Evolutionary conservation across 2,113 vertebrate species (phyloP), one percentile per base, ranked within the genome.

Genomic region (Lepisosteus osseus): DNA sequence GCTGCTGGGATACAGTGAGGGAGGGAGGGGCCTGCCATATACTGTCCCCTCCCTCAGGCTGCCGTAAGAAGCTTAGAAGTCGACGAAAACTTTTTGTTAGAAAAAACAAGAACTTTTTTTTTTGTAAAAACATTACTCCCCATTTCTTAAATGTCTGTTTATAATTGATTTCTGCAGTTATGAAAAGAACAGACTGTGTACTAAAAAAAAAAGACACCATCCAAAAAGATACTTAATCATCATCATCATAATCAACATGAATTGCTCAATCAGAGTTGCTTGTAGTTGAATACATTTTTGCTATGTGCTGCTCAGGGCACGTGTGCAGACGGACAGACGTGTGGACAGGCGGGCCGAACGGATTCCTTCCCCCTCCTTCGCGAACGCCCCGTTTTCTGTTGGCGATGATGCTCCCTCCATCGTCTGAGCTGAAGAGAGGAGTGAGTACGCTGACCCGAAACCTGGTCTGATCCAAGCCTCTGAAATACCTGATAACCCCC

Each of bases 241-340:
- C 61, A 84, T 78, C 76, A 79, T 72, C 79, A 79, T 81, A 65
- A 81, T 80, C 73, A 79, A 76, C 77, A 88, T 6, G 1, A 51
- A 71, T 62, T 74, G 78, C 62, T 80, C 68, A 66, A 89, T 80
- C 78, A 81, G 81, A 81, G 78, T 83, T 80, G 77, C 74, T 74
- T 79, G 79, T 82, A 78, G 82, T 70, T 81, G 77, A 82, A 73
- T 84, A 78, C 71, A 79, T 85, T 61, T 29, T 79, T 74, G 83
- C 87, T 86, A 6, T 51, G 79, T 66, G 79, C 76, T 86, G 87
- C 88, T 89, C 87, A 80, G 81, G 74, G 17, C 13, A 73, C 79
- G 68, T 77, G 71, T 73, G 79, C 51, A 44, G 80, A 84, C 87
- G 77, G 73, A 76, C 64, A 75, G 61, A 68, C 67, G 47, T 69